Conservation (phyloP, 2,113 vertebrate species). For the Shinisaurus crocodilurus region DNA sequence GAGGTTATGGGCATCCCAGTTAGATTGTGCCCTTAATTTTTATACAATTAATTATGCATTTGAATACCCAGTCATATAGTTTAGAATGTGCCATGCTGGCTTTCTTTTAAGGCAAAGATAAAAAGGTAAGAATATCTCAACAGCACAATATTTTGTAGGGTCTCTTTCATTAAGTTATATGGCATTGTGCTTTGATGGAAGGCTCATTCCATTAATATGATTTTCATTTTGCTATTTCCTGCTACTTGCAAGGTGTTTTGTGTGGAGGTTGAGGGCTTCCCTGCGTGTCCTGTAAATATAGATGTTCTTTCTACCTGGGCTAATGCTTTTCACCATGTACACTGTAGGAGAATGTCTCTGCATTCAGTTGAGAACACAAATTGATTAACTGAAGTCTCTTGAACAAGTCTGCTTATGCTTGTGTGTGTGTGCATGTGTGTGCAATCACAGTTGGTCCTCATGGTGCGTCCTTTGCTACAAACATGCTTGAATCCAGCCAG, state of each 20-base stretch:
- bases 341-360: not conserved
- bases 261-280: not conserved
- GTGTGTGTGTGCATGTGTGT: not conserved
- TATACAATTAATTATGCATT: not conserved
- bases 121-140: not conserved
- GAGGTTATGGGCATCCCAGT: too few relatives aligned
- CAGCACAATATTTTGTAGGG: not conserved
- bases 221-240: not conserved
- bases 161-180: not conserved
- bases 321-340: not conserved
- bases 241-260: not conserved
- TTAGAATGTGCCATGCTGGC: not conserved
- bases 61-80: not conserved
- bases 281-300: not conserved
- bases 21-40: not conserved
- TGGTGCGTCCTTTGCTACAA: not conserved
- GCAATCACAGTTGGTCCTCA: not conserved
- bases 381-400: not conserved
- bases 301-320: not conserved
- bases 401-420: not conserved
- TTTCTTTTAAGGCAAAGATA: not conserved
- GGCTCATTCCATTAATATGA: not conserved
- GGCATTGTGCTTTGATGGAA: not conserved
- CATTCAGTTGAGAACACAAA: not conserved
- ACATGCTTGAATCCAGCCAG: not conserved